Evolutionary conservation across 2,113 vertebrate genomes (phyloP), one percentile per base, ranked within the genome.

Genomic region (Myrmecobius fasciatus): DNA sequence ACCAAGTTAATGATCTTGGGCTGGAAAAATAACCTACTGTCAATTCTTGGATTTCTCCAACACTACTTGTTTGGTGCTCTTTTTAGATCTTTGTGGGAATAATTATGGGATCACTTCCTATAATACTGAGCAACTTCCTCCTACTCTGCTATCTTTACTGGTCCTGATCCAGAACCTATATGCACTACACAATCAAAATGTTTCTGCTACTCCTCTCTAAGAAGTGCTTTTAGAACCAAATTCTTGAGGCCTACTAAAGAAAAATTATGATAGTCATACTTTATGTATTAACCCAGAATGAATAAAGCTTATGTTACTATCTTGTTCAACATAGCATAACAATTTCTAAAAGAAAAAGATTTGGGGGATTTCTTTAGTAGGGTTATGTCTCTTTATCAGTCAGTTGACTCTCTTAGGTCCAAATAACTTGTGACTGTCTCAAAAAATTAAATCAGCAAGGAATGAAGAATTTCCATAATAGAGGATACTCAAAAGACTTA

Each of bases 401-500:
- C 60, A 36, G 31, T 12, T 67, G 31, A 67, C 60, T 67, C 31
- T 36, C 31, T 67, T 67, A 31, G 60, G 60, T 67, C 60, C 60
- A 36, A 67, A 67, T 67, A 31, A 36, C 0, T 36, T 67, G 28
- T 36, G 31, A 67, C 31, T 17, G 3, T 67, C 1, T 17, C 11
- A 67, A 67, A 67, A 67, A 67, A 67, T 67, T 12, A 36, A 36
- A 67, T 31, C 12, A 17, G 36, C 60, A 67, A 67, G 28, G 31
- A 12, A 36, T 36, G 60, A 67, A 67, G 31, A 67, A 67, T 95
- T 91, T 24, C 43, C 5, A 90, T 89, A 36, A 88, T 25, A 53
- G 56, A 91, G 6, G 47, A 49, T 91, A 91, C 89, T 93, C 7
- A 93, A 90, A 95, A 94, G 48, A 93, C 92, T n/a, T 2, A 47